Evolutionary conservation across 2,888 invertebrate genomes (phyloP), one percentile per base, ranked within the genome.

Genomic region (Drosophila prostipennis): DNA sequence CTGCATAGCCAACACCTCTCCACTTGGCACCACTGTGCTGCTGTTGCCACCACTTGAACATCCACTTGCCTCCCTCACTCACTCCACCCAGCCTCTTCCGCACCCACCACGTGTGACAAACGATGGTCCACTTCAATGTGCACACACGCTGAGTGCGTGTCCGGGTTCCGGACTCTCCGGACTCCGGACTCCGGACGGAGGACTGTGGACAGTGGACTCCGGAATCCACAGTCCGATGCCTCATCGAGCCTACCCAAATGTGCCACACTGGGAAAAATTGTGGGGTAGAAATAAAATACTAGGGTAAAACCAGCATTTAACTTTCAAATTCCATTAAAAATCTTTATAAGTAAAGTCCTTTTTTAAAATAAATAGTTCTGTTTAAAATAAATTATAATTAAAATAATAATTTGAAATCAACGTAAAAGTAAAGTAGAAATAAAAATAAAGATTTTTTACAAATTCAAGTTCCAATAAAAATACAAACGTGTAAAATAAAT

Each of bases 31-130:
- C 65, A 63, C 65, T 42, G 67, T 69, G 48, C 43, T 49, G 8
- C 14, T 14, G 13, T 2, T 16, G 10, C 26, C 5, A 0, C n/a
- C n/a, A 1, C 43, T 7, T n/a, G 58, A 58, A 55, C 59, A 40
- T n/a, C n/a, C 16, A 10, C n/a, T 7, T 1, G 16, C 16, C 11
- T 10, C n/a, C 0, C 26, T 29, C 29, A 26, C 26, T 26, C 26
- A 26, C 26, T 29, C 2, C 7, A 29, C 16, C 10, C 36, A 39
- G 45, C 45, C 53, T 56, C 23, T 54, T 32, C 40, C 49, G n/a
- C 76, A 46, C 43, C 36, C 55, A 56, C 65, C 72, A 72, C 78
- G 78, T 80, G 81, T 83, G 83, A 83, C 83, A 81, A 83, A 83
- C 79, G 83, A 79, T 74, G 79, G 74, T 74, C 74, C 74, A 81